Evolutionary conservation across 2,797 vertebrate genomes (phyloP).

Genomic region (Echiichthys vipera): DNA sequence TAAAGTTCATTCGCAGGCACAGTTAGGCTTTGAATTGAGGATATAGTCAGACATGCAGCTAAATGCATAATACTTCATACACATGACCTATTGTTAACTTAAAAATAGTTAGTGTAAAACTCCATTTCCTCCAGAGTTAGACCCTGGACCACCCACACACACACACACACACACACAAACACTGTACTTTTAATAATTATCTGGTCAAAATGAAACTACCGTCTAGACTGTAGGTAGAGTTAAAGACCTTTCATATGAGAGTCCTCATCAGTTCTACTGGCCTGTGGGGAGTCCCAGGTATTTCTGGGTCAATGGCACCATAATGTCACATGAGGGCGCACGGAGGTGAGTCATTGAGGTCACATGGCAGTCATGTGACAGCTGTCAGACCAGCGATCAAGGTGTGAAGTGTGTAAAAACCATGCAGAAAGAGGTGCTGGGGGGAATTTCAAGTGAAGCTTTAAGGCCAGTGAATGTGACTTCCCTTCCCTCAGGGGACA

Average conservation of each 20-base stretch:
- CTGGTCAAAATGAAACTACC: slow-evolving; percentile 49
- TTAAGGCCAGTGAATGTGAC: neutral
- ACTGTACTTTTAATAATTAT: neutral
- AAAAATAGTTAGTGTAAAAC: too few species aligned
- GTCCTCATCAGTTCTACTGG: slow-evolving; percentile 1
- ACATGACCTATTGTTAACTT: neutral
- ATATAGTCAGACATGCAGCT: too few species aligned
- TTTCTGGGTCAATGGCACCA: slow-evolving; percentile 41
- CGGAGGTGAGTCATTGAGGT: slow-evolving; percentile 40
- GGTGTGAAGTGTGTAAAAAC: slow-evolving; percentile 13
- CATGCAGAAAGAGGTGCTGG: neutral
- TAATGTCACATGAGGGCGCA: slow-evolving; percentile 23
- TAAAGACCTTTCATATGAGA: neutral
- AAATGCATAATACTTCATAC: neutral
- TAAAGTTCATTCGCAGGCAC: neutral
- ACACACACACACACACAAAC: too few species aligned
- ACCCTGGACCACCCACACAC: slow-evolving; percentile 4
- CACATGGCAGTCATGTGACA: slow-evolving; percentile 41
- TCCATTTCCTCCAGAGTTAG: neutral
- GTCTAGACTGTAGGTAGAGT: slow-evolving; percentile 55
- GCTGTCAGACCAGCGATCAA: slow-evolving; percentile 3
- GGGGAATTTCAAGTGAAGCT: neutral
- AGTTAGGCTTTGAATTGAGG: neutral
- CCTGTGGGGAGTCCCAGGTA: slow-evolving; percentile 62
- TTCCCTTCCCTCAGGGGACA: neutral